Evolutionary conservation across 1,140 invertebrate genomes (phyloP).

Genomic region (Temnothorax curvispinosus): DNA sequence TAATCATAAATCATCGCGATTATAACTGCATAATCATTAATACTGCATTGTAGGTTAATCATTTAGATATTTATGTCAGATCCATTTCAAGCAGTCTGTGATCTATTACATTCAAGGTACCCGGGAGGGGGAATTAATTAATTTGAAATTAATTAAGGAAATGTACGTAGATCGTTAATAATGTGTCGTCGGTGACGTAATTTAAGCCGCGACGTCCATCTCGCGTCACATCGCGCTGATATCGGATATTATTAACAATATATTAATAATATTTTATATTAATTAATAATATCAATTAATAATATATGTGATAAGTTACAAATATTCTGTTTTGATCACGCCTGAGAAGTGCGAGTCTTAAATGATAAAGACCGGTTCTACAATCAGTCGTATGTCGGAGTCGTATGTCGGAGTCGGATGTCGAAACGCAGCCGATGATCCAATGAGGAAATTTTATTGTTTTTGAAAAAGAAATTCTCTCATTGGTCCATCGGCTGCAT

Average conservation of each 20-base stretch:
- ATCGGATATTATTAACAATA: neutral
- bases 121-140: neutral
- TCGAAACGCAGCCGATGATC: too few species aligned
- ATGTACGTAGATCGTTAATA: slow-evolving; percentile 8
- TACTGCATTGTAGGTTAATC: slow-evolving; percentile 1
- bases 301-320: neutral
- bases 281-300: too few species aligned
- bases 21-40: neutral
- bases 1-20: slow-evolving; percentile 24
- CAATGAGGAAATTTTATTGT: too few species aligned
- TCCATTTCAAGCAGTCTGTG: neutral
- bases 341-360: too few species aligned
- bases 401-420: too few species aligned
- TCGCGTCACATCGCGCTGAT: neutral
- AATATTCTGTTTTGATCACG: neutral
- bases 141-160: slow-evolving; percentile 24
- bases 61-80: slow-evolving; percentile 29
- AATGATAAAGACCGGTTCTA: neutral
- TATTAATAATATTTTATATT: too few species aligned
- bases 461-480: too few species aligned
- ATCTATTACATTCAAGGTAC: neutral
- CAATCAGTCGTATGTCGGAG: too few species aligned
- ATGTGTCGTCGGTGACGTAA: neutral
- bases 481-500: too few species aligned
- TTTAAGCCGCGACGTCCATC: neutral